Base-by-base conservation (phyloP, 2,797 vertebrate genomes). In the Propithecus deckenii region DNA sequence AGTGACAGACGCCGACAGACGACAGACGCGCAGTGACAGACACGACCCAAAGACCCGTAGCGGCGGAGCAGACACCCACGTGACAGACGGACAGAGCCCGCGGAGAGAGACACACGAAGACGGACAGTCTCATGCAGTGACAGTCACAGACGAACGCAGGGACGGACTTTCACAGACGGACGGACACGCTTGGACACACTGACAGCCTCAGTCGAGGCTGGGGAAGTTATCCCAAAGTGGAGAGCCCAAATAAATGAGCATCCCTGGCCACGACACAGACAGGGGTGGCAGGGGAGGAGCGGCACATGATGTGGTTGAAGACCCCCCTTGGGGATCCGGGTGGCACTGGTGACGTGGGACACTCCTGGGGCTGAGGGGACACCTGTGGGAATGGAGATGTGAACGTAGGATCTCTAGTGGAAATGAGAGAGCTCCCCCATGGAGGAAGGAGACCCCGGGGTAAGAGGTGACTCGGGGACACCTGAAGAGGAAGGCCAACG, bases 71-170 rank as follows among this genome's bases (percentile, higher is more conserved):
- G 91, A 94, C 89, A 55, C 61, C 89, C 94, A 86, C 90, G 86
- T 65, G 96, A 96, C 84, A 74, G 57, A 88, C 38, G 85, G 89
- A 84, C 91, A 72, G 86, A 91, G 92, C 84, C 46, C 71, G 78
- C 43, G 28, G 72, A 83, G 90, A 85, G 41, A 79, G 87, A 89
- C 94, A 78, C 94, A 46, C 41, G 59, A 48, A 61, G 92, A 88
- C 80, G 23, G 67, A 52, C 91, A 12, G 89, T 61, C 63, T 78
- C 81, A 61, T 43, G 67, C 63, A 48, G 80, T 67, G 96, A 90
- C 95, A 63, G 92, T 35, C 83, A 32, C 79, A 76, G 94, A 89
- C 80, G 67, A 55, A 85, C 75, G 15, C 71, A 83, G 91, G 18
- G 88, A 74, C 78, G 57, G 86, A 79, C 93, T 75, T 35, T 76